Evolutionary conservation across 2,797 vertebrate species (phyloP).

Genomic region (Allobates femoralis): DNA sequence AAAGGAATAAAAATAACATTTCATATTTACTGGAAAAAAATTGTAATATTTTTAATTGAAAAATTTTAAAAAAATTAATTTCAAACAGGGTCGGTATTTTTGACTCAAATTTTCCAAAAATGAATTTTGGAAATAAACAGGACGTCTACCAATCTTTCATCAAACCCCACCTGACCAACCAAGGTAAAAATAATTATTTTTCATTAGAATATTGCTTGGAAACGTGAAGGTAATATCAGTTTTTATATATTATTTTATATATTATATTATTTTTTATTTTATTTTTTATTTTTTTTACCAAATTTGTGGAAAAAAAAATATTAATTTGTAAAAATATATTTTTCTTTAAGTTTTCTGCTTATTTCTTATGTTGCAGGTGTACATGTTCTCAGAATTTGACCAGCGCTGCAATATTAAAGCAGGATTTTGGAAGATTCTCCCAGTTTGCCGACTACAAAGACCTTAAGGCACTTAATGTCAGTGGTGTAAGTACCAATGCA

Average conservation of each 20-base stretch:
- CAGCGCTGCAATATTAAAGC: neutral
- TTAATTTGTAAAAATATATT: neutral
- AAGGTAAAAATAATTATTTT: neutral
- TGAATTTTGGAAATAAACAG: neutral
- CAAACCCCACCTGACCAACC: slow-evolving; percentile 25
- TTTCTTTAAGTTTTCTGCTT: neutral
- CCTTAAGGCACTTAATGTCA: slow-evolving; percentile 9
- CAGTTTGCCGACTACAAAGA: slow-evolving; percentile 1
- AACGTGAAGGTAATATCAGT: no score
- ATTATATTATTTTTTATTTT: neutral
- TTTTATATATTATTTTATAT: neutral
- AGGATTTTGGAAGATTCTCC: slow-evolving; percentile 32
- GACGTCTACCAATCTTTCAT: neutral
- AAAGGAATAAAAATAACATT: no score
- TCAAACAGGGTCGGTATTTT: slow-evolving; percentile 13
- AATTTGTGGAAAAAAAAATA: no score
- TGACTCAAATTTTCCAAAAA: neutral
- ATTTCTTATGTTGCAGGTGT: neutral
- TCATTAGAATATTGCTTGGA: no score
- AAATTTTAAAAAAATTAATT: no score
- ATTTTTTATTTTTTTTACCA: neutral
- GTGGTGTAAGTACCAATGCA: slow-evolving; percentile 24
- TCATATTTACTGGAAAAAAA: no score
- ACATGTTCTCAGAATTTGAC: neutral
- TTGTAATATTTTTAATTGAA: no score